Evolutionary conservation across 1,140 invertebrate genomes (phyloP).

Genomic region (Brachionus koreanus): DNA sequence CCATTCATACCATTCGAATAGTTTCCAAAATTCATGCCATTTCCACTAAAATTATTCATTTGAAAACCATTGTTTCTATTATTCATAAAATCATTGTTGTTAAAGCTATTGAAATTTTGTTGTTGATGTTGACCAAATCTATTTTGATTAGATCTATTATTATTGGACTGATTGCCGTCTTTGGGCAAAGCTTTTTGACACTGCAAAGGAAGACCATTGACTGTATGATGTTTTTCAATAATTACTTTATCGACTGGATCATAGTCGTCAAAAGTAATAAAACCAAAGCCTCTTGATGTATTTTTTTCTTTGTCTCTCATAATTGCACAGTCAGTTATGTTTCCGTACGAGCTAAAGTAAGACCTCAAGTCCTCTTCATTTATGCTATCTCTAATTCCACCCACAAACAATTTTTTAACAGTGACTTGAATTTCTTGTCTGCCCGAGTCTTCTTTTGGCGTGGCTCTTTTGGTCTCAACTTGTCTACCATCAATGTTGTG

Average conservation of each 20-base stretch:
- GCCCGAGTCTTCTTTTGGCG: conserved; percentile 84
- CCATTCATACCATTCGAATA: not conserved
- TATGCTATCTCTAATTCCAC: conserved; percentile 67
- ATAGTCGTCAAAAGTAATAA: conserved; percentile 84
- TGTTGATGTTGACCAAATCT: not conserved
- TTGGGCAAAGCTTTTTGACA: conserved; percentile 62
- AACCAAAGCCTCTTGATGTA: conserved; percentile 85
- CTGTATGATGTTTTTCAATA: conserved; percentile 58
- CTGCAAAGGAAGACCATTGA: conserved; percentile 59
- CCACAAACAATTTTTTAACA: conserved; percentile 90
- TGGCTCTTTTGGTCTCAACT: conserved; percentile 92
- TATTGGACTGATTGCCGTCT: conserved; percentile 51
- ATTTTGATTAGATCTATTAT: not conserved
- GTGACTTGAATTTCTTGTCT: conserved; percentile 84
- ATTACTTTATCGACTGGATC: conserved; percentile 45
- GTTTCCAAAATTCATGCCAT: not conserved
- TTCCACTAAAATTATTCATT: not conserved
- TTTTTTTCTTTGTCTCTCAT: conserved; percentile 66
- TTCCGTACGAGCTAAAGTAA: conserved; percentile 71
- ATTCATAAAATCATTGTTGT: not conserved
- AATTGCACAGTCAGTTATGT: conserved; percentile 77
- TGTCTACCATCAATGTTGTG: conserved; percentile 76
- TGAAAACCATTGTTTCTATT: not conserved
- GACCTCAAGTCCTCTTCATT: conserved; percentile 63
- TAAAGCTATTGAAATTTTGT: not conserved